Evolutionary conservation across 1,140 invertebrate genomes (phyloP).

Genomic region (Drosophila lini): DNA sequence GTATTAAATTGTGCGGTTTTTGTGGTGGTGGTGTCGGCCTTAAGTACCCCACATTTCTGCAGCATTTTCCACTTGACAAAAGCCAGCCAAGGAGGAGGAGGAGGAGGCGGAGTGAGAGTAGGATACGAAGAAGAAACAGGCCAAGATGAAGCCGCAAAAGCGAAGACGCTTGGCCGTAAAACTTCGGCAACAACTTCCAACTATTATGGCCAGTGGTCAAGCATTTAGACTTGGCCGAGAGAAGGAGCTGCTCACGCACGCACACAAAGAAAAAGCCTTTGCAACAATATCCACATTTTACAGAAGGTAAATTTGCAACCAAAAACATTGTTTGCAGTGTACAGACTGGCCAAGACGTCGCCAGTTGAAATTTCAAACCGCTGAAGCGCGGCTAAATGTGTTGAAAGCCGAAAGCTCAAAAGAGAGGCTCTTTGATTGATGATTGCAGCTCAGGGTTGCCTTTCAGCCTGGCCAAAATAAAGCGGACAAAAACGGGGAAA

Average conservation of each 20-base stretch:
- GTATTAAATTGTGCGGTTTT: conserved; percentile 82
- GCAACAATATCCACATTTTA: not conserved
- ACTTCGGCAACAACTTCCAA: conserved; percentile 64
- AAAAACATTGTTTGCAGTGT: not conserved
- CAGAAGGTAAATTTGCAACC: not conserved
- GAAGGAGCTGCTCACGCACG: conserved; percentile 34
- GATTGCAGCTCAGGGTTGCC: conserved; percentile 75
- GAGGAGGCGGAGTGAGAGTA: not conserved
- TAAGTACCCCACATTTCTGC: conserved; percentile 72
- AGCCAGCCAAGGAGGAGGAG: conserved; percentile 18
- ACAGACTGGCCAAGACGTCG: conserved; percentile 20
- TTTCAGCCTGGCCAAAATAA: conserved; percentile 65
- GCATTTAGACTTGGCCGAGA: conserved; percentile 61
- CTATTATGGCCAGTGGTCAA: conserved; percentile 77
- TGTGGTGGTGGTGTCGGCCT: conserved; percentile 68
- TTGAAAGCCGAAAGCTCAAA: conserved; percentile 65
- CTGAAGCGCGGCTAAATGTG: conserved; percentile 74
- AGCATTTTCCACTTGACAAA: conserved; percentile 80
- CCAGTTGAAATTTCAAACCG: conserved; percentile 75
- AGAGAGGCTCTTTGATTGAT: conserved; percentile 72
- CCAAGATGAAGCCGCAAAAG: conserved; percentile 78
- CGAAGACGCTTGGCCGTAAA: conserved; percentile 53
- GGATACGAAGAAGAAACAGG: conserved; percentile 14
- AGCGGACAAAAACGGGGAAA: not conserved
- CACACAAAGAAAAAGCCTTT: not conserved